phyloP scores from a whole-genome alignment of 2,888 invertebrate species.

The Abrostola tripartita region DNA sequence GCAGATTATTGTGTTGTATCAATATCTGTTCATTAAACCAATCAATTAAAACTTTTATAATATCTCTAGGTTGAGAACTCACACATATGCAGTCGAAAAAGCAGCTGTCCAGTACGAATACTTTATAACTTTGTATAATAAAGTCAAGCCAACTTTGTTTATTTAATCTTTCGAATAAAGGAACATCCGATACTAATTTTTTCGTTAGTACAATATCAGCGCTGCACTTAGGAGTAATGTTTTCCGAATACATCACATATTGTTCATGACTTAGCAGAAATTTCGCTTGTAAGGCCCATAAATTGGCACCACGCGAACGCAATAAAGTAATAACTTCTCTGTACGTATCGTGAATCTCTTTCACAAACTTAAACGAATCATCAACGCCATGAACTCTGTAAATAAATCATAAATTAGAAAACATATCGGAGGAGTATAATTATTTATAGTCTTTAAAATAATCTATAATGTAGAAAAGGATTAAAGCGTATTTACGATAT shows the following conservation, averaged over 20 bases:
- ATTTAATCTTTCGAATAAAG: conserved; percentile 74
- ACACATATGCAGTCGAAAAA: conserved; percentile 82
- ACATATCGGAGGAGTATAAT: too few species aligned
- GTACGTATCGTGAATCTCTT: conserved; percentile 81
- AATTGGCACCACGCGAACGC: conserved; percentile 74
- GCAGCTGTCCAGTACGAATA: conserved; percentile 84
- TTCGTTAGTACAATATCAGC: conserved; percentile 72
- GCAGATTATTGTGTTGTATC: conserved; percentile 66
- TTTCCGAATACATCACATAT: conserved; percentile 72
- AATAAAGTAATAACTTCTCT: conserved; percentile 75
- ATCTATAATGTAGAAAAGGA: neutral
- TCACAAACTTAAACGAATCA: conserved; percentile 72
- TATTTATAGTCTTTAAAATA: too few species aligned
- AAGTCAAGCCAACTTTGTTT: conserved; percentile 90
- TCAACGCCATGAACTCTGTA: conserved; percentile 70
- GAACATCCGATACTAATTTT: conserved; percentile 67
- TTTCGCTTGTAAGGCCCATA: conserved; percentile 75
- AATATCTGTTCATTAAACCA: conserved; percentile 78
- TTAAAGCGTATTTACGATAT: conserved; percentile 67
- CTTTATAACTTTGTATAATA: conserved; percentile 89
- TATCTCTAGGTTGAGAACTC: conserved; percentile 70
- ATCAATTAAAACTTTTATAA: conserved; percentile 73
- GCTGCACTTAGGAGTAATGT: conserved; percentile 71
- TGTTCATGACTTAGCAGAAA: conserved; percentile 80
- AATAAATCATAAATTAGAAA: conserved; percentile 23